Evolutionary conservation across 1,140 invertebrate species (phyloP).

Genomic region (Charaxes varanes): DNA sequence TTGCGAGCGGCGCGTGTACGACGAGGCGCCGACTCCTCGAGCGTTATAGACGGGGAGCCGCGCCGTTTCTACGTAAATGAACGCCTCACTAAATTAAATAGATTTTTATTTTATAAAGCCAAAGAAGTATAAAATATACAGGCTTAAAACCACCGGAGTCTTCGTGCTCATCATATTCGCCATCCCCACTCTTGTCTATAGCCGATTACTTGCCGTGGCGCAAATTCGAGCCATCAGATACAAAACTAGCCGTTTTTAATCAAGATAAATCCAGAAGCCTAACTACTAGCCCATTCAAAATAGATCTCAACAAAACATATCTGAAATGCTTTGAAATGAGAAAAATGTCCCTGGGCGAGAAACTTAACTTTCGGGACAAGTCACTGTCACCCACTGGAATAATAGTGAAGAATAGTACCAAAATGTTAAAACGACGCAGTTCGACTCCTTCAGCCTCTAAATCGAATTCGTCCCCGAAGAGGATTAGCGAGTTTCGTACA

Average conservation of each 20-base stretch:
- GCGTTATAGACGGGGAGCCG: no score
- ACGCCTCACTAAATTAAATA: no score
- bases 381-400: constrained; percentile 19
- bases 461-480: constrained; percentile 23
- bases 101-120: not conserved
- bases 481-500: constrained; percentile 32
- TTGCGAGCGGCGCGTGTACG: constrained; percentile 3
- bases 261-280: constrained; percentile 29
- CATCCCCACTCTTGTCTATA: constrained; percentile 31
- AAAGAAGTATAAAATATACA: constrained; percentile 15
- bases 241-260: not conserved
- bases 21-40: no score
- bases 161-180: constrained; percentile 17
- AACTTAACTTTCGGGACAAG: not conserved
- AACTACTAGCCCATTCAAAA: constrained; percentile 39
- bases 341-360: constrained; percentile 23
- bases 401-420: constrained; percentile 42
- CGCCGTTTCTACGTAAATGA: no score
- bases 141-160: constrained; percentile 27
- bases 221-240: not conserved
- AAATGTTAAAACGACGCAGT: constrained; percentile 43
- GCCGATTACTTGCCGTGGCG: constrained; percentile 25
- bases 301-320: constrained; percentile 31
- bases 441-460: constrained; percentile 48
- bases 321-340: constrained; percentile 50